phyloP scores from a whole-genome alignment of 2,797 vertebrate species.

The Clarias laeviceps region DNA sequence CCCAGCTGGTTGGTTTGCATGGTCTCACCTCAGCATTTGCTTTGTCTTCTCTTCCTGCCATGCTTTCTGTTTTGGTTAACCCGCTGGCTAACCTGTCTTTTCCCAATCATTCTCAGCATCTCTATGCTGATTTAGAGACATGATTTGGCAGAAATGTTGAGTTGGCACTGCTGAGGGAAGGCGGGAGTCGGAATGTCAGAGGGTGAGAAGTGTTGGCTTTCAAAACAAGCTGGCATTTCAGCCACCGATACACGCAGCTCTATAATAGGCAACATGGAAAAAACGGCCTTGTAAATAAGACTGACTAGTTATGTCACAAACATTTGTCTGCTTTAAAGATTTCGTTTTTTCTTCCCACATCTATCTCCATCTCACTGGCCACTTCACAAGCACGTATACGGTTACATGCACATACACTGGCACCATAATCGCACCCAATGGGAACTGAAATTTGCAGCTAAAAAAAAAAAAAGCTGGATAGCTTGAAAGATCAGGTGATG shows the following conservation, averaged over 20 bases:
- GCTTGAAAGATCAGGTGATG: not conserved
- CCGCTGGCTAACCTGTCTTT: not conserved
- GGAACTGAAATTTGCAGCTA: not conserved
- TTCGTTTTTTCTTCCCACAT: not conserved
- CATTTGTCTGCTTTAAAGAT: not conserved
- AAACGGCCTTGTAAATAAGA: slow-evolving; percentile 3
- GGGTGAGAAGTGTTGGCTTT: slow-evolving; percentile 67
- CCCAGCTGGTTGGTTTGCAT: slow-evolving; percentile 1
- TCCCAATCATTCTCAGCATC: not conserved
- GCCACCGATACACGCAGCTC: slow-evolving; percentile 54
- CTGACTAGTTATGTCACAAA: not conserved
- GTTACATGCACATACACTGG: too few species aligned
- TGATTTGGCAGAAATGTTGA: not conserved
- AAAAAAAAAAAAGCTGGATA: not conserved
- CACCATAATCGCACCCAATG: not conserved
- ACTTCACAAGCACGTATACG: too few species aligned
- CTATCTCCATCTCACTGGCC: not conserved
- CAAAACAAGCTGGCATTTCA: slow-evolving; percentile 74
- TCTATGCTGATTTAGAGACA: slow-evolving; percentile 2
- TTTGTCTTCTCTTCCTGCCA: not conserved
- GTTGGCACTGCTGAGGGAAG: slow-evolving; percentile 4
- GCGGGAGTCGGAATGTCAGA: slow-evolving; percentile 67
- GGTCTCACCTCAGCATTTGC: not conserved
- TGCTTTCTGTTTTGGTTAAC: not conserved
- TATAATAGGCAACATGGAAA: slow-evolving; percentile 58